Evolutionary conservation across 2,888 invertebrate genomes (phyloP).

Genomic region (Anoncus sp.): DNA sequence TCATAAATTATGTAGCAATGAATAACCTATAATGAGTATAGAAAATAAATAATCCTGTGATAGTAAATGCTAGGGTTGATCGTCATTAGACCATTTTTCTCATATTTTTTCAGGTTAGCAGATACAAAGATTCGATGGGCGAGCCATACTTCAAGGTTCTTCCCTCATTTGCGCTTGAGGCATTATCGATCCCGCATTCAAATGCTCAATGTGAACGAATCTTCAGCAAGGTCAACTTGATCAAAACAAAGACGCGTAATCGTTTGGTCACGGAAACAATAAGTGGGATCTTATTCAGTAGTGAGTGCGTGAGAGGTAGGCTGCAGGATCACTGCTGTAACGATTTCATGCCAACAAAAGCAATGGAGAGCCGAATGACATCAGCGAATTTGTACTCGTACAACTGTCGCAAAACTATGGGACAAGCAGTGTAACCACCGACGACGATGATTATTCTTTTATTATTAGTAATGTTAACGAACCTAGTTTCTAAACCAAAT

Average conservation of each 20-base stretch:
- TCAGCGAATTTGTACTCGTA: too few relatives aligned
- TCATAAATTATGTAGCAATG: too few relatives aligned
- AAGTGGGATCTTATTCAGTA: slow-evolving; percentile 40
- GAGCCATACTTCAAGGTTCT: slow-evolving; percentile 7
- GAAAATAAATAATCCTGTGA: too few relatives aligned
- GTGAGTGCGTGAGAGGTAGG: slow-evolving; percentile 29
- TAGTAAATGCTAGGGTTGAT: background rate
- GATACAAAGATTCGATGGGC: slow-evolving; percentile 43
- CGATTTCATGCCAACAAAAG: slow-evolving; percentile 40
- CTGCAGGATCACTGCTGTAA: slow-evolving; percentile 37
- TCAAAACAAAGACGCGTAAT: slow-evolving; percentile 57
- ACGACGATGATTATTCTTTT: too few relatives aligned
- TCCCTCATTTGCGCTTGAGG: background rate
- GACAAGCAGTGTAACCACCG: too few relatives aligned
- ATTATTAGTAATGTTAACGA: too few relatives aligned
- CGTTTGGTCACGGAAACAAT: slow-evolving; percentile 45
- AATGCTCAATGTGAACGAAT: slow-evolving; percentile 47
- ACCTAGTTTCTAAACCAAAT: too few relatives aligned
- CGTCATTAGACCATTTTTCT: background rate
- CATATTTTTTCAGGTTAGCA: slow-evolving; percentile 28
- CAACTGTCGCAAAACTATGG: too few relatives aligned
- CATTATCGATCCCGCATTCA: background rate
- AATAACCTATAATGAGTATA: too few relatives aligned
- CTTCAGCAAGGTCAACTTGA: slow-evolving; percentile 54
- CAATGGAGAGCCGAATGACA: slow-evolving; percentile 50